These are phyloP conservation scores for Lepidurus packardi DNA, from an alignment of 1,140 invertebrate genomes.

Conservation along the genomic window DNA sequence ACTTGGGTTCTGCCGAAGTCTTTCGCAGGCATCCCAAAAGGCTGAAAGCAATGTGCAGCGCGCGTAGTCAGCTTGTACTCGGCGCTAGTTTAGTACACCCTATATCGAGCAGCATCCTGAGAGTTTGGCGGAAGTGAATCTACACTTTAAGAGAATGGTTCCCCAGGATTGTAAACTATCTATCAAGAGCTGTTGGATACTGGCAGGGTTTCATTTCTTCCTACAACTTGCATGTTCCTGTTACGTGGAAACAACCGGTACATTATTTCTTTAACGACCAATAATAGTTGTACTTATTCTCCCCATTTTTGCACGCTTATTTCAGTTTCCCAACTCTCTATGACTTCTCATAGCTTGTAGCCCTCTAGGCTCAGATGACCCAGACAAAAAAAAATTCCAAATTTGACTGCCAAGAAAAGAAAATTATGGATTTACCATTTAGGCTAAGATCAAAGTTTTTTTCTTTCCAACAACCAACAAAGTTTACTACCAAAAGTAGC, in stretches of 20 bases:
- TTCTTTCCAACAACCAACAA: too few relatives aligned
- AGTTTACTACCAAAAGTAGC: too few relatives aligned
- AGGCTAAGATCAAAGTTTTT: too few relatives aligned
- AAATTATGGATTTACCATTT: too few relatives aligned
- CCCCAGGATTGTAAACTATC: background rate
- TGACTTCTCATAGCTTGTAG: too few relatives aligned
- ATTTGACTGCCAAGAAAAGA: too few relatives aligned
- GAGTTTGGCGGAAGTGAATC: background rate
- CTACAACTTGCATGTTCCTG: background rate
- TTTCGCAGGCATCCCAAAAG: background rate
- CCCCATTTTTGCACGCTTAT: background rate
- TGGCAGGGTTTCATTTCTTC: background rate
- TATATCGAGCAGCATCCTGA: background rate
- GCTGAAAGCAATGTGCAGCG: background rate
- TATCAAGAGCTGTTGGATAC: background rate
- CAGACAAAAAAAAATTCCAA: too few relatives aligned
- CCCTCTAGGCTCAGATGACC: too few relatives aligned
- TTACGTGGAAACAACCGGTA: slow-evolving; percentile 14
- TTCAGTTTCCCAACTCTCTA: background rate
- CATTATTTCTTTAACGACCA: background rate
- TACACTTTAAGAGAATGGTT: background rate
- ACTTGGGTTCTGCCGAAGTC: background rate
- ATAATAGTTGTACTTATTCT: background rate
- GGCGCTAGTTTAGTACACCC: background rate
- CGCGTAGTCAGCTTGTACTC: background rate